Evolutionary conservation across 2,113 vertebrate genomes (phyloP).

Genomic region (Ophthalmolycus amberensis): DNA sequence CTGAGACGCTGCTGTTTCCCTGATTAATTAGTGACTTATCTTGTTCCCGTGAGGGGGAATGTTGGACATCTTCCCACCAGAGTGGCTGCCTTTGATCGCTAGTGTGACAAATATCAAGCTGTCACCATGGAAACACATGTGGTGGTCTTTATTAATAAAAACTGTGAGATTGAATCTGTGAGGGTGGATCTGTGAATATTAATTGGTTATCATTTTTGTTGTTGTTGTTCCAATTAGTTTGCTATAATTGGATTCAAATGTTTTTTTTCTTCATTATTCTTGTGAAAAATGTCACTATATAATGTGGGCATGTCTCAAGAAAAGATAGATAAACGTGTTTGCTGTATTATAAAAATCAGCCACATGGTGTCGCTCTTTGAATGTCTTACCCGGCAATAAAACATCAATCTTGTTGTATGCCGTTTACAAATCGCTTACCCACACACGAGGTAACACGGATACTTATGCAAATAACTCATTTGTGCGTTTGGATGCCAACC

Average conservation of each 20-base stretch:
- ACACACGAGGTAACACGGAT: background rate
- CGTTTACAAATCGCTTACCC: slow-evolving; percentile 8
- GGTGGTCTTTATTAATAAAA: slow-evolving; percentile 75
- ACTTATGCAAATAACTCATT: background rate
- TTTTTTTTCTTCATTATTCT: background rate
- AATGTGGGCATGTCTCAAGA: slow-evolving; percentile 33
- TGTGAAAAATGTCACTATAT: slow-evolving; percentile 62
- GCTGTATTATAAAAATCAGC: slow-evolving; percentile 46
- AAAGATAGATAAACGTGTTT: background rate
- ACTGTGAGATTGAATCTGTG: slow-evolving; percentile 4
- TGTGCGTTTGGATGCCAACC: background rate
- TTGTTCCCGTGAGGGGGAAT: slow-evolving; percentile 83
- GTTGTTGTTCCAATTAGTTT: background rate
- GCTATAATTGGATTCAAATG: background rate
- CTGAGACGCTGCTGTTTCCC: slow-evolving; percentile 69
- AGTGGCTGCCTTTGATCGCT: slow-evolving; percentile 85
- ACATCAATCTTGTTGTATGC: background rate
- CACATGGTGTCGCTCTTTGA: slow-evolving; percentile 89
- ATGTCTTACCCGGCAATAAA: slow-evolving; percentile 15
- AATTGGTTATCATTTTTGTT: background rate
- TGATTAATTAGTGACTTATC: slow-evolving; percentile 88
- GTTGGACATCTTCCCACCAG: slow-evolving; percentile 62
- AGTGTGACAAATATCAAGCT: slow-evolving; percentile 85
- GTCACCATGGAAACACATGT: slow-evolving; percentile 88
- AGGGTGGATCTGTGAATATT: background rate